phyloP scores from a whole-genome alignment of 2,113 vertebrate genomes.

The Pseudorasbora parva region DNA sequence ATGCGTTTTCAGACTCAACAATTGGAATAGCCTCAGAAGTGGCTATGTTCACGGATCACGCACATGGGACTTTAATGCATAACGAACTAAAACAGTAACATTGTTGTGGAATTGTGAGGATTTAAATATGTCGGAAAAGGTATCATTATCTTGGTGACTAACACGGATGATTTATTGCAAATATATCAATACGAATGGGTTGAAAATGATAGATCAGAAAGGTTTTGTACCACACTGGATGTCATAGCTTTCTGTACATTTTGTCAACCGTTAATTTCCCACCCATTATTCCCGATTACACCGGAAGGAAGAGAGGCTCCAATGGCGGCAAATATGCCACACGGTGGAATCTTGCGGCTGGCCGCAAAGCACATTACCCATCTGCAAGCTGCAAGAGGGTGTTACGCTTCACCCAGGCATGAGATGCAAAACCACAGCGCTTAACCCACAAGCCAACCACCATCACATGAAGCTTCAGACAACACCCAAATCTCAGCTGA shows the following conservation, averaged over 20 bases:
- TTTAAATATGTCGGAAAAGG: not conserved
- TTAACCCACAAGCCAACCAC: slow-evolving; percentile 29
- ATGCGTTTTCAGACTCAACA: slow-evolving; percentile 13
- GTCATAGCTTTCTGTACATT: not conserved
- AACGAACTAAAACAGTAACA: not conserved
- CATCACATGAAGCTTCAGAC: not conserved
- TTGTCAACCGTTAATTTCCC: too few species aligned
- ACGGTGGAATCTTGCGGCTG: slow-evolving; percentile 38
- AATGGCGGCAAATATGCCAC: slow-evolving; percentile 6
- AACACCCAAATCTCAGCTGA: not conserved
- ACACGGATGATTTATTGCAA: not conserved
- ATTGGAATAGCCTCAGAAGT: not conserved
- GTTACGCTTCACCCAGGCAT: slow-evolving; percentile 25
- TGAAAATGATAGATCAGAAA: not conserved
- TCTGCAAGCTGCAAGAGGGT: slow-evolving; percentile 43
- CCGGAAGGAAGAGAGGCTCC: not conserved
- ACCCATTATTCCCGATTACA: too few species aligned
- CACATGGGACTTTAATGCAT: not conserved
- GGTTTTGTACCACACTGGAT: not conserved
- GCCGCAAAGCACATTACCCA: slow-evolving; percentile 38
- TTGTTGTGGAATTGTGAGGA: not conserved
- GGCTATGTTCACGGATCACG: not conserved
- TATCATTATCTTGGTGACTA: not conserved
- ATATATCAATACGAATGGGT: not conserved
- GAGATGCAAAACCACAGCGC: not conserved